A percentile compares a stretch with the other conserved stretches of the same genome.
Conservation (phyloP, 1,140 invertebrate genomes). For the Dryas iulia region DNA sequence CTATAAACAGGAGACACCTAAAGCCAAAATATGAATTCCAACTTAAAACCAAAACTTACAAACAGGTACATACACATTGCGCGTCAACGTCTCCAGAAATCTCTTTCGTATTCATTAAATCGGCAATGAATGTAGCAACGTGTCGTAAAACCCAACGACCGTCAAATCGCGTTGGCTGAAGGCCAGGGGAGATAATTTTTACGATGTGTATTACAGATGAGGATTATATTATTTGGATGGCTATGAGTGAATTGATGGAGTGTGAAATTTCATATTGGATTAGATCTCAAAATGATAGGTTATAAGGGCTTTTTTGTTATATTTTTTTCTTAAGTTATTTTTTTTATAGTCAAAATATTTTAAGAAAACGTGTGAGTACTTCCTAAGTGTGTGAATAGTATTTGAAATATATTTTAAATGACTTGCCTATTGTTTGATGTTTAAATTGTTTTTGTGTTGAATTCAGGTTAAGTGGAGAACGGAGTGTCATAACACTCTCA, state of each 20-base stretch:
- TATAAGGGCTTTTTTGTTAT: too few species aligned
- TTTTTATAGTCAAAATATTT: too few species aligned
- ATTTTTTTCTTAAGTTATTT: too few species aligned
- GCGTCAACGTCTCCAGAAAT: background rate
- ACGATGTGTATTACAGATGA: background rate
- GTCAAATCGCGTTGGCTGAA: background rate
- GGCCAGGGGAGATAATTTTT: background rate
- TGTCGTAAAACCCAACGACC: background rate
- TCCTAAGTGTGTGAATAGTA: too few species aligned
- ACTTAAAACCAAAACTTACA: background rate
- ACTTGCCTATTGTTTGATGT: too few species aligned
- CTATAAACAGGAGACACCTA: background rate
- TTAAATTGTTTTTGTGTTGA: too few species aligned
- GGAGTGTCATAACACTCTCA: too few species aligned
- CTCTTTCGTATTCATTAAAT: background rate
- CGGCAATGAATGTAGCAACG: background rate
- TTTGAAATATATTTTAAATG: too few species aligned
- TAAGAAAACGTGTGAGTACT: too few species aligned
- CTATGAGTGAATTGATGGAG: background rate
- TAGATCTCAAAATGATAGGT: background rate
- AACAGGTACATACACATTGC: background rate
- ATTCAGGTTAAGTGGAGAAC: too few species aligned
- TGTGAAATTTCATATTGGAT: slow-evolving; percentile 2
- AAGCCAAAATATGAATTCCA: too few species aligned
- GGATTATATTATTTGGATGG: background rate